Percentiles rank a stretch among this genome's conserved stretches.
Evolutionary conservation across 2,888 invertebrate genomes (phyloP).

Genomic region (Chesias legatella): DNA sequence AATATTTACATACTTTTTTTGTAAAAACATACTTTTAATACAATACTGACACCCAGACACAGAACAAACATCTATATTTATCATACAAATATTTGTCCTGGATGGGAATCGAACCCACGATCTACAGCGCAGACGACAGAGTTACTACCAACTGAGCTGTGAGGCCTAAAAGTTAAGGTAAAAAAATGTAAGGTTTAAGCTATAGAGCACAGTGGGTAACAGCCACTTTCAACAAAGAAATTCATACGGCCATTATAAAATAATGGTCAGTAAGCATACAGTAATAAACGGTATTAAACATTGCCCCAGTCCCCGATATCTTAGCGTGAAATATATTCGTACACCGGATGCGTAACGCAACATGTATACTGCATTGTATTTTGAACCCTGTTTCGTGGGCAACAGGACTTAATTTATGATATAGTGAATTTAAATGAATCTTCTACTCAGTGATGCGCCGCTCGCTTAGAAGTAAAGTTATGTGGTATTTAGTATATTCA

Average conservation of each 20-base stretch:
- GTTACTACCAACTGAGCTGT: too few relatives aligned
- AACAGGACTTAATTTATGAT: not conserved
- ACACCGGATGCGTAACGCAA: constrained; percentile 29
- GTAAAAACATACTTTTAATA: too few relatives aligned
- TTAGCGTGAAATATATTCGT: constrained; percentile 47
- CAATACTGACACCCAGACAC: too few relatives aligned
- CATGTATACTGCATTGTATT: constrained; percentile 4
- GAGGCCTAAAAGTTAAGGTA: too few relatives aligned
- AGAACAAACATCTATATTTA: too few relatives aligned
- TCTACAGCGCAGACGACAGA: too few relatives aligned
- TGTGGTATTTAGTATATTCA: constrained; percentile 3
- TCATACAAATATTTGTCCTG: too few relatives aligned
- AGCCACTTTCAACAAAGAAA: constrained; percentile 21
- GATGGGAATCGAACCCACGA: too few relatives aligned
- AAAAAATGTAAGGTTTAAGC: too few relatives aligned
- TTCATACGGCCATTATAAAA: constrained; percentile 30
- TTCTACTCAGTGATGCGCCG: constrained; percentile 4
- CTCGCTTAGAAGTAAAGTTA: constrained; percentile 7
- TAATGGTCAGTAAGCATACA: constrained; percentile 41
- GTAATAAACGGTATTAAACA: constrained; percentile 44
- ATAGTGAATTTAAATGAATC: not conserved
- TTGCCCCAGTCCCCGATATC: constrained; percentile 39
- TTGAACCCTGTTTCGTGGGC: constrained; percentile 3
- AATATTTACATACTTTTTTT: too few relatives aligned
- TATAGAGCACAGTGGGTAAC: too few relatives aligned